Evolutionary conservation across 2,888 invertebrate genomes (phyloP).

Genomic region (Chirona hameri): DNA sequence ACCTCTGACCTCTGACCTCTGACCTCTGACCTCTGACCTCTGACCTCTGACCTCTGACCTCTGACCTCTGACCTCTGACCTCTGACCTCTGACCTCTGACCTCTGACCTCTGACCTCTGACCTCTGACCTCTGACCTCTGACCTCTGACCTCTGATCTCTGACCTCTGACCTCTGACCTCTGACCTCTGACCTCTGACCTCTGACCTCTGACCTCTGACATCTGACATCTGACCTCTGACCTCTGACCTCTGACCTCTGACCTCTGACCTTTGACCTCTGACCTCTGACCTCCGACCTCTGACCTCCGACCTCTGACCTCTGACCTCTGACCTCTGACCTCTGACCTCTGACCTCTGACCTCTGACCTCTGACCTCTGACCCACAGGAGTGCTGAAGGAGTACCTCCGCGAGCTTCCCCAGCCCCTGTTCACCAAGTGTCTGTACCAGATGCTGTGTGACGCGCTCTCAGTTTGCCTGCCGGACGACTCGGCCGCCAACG

Average conservation of each 20-base stretch:
- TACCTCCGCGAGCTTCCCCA: slow-evolving; percentile 96
- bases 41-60: neutral
- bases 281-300: no score
- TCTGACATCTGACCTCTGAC: slow-evolving; percentile 22
- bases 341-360: neutral
- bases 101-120: neutral
- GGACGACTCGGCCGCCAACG: slow-evolving; percentile 96
- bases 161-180: no score
- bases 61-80: no score
- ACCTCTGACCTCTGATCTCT: neutral
- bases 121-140: slow-evolving; percentile 5
- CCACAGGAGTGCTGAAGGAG: slow-evolving; percentile 86
- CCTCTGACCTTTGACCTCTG: no score
- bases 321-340: neutral
- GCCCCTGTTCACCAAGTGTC: slow-evolving; percentile 93
- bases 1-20: neutral
- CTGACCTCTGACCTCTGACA: neutral
- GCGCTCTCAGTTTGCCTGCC: slow-evolving; percentile 88
- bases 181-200: no score
- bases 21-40: neutral
- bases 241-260: neutral
- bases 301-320: no score
- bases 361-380: neutral
- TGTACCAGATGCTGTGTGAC: slow-evolving; percentile 98
- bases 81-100: no score